Evolutionary conservation across 2,797 vertebrate genomes (phyloP).

Genomic region (Morelia viridis): DNA sequence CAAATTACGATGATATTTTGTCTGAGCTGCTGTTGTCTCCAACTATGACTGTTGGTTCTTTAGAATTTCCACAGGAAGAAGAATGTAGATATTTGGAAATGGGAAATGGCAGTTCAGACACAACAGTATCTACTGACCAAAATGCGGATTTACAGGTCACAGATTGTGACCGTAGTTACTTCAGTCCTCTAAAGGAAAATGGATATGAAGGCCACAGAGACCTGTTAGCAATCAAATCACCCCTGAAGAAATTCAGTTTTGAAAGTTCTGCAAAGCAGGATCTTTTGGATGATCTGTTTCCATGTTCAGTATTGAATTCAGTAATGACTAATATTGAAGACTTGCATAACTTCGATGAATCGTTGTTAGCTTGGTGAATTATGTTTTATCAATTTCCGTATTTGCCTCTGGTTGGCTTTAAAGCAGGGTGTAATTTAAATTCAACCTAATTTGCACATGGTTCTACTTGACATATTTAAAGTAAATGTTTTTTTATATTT

Average conservation of each 20-base stretch:
- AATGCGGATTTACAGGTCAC: slow-evolving; percentile 27
- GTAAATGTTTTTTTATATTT: not conserved
- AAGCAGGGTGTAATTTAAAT: slow-evolving; percentile 57
- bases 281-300: slow-evolving; percentile 84
- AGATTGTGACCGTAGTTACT: slow-evolving; percentile 36
- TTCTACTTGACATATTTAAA: slow-evolving; percentile 59
- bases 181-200: slow-evolving; percentile 52
- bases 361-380: slow-evolving; percentile 72
- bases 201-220: slow-evolving; percentile 27
- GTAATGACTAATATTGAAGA: slow-evolving; percentile 72
- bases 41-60: slow-evolving; percentile 69
- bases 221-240: slow-evolving; percentile 18
- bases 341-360: slow-evolving; percentile 80
- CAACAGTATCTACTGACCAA: slow-evolving; percentile 34
- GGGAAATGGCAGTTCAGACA: slow-evolving; percentile 44
- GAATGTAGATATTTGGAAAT: slow-evolving; percentile 74
- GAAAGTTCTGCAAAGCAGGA: slow-evolving; percentile 65
- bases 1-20: slow-evolving; percentile 78
- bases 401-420: slow-evolving; percentile 60
- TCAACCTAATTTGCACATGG: slow-evolving; percentile 54
- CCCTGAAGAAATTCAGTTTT: slow-evolving; percentile 51
- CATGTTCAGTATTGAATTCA: slow-evolving; percentile 69
- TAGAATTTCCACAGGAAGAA: slow-evolving; percentile 71
- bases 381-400: slow-evolving; percentile 38
- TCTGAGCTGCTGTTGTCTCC: slow-evolving; percentile 83